Base-by-base conservation (phyloP, 2,888 invertebrate genomes). In the Mesorhabditis spiculigera region DNA sequence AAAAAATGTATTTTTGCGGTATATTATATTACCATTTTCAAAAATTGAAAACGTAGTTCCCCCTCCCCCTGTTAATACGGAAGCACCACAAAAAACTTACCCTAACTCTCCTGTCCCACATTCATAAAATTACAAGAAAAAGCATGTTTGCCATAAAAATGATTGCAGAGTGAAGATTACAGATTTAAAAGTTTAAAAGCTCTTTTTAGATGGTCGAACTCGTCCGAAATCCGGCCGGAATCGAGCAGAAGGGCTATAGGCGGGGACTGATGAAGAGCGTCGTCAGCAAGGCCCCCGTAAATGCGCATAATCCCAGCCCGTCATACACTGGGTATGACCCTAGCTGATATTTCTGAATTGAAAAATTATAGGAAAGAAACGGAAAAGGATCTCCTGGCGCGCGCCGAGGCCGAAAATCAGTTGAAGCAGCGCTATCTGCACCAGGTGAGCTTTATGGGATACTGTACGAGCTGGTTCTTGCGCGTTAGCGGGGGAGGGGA, bases 191-290 rank as follows among this genome's bases (percentile, higher is more conserved):
- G 28, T 28, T 28, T 28, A 28, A 28, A 28, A 28, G 28, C 1
- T 8, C 8, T 41, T 73, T 71, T 65, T 71, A 79, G 81, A 69
- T 80, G 41, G 74, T 81, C 44, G 82, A 82, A 70, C 71, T 84
- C 68, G 75, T 76, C 16, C 71, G 80, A 28, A 81, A 82, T 65
- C 83, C 84, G 44, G 71, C 78, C 67, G 84, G 83, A 16, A 78
- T 77, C 58, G 83, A 84, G 70, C 81, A 79, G 66, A 77, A 81
- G 69, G 79, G 81, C 5, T 85, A 85, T 67, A 73, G 84, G 43
- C 75, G 85, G 67, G 84, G 84, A 50, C 71, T 84, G 71, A 84
- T 84, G 84, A 84, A 84, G 71, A 79, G 78, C 67, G 79, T 84
- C 43, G 84, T 84, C 8, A 78, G 81, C 16, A 85, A 82, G 70